These are phyloP conservation scores for Fistularia tabacaria DNA, from an alignment of 2,797 vertebrate genomes.

Conservation along the genomic window DNA sequence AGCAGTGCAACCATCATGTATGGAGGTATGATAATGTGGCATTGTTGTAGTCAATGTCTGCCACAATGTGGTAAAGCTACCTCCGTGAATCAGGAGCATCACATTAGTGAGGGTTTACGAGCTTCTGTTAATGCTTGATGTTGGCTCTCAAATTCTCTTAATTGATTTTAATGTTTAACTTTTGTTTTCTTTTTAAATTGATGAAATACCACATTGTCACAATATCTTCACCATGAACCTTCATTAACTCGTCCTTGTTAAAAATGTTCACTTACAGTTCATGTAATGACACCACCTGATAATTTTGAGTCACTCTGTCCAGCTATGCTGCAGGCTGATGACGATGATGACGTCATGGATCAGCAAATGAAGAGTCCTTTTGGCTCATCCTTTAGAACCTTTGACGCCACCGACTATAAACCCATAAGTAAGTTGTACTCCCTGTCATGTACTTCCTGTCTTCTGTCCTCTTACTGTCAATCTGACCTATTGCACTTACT, in stretches of 20 bases:
- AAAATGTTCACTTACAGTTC: constrained; percentile 2
- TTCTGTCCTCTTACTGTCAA: too few species aligned
- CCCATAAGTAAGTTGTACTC: constrained; percentile 84
- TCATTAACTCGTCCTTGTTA: background rate
- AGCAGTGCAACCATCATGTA: constrained; percentile 98
- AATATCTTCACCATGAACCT: too few species aligned
- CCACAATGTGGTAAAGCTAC: too few species aligned
- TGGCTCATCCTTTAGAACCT: constrained; percentile 96
- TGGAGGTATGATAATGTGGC: constrained; percentile 80
- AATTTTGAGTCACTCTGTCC: background rate
- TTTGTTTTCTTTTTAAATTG: too few species aligned
- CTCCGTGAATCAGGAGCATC: constrained; percentile 2
- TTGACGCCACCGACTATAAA: constrained; percentile 98
- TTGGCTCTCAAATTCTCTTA: too few species aligned
- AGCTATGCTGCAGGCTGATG: constrained; percentile 98
- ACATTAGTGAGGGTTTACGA: too few species aligned
- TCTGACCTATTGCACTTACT: too few species aligned
- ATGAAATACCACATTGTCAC: too few species aligned
- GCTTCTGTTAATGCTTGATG: too few species aligned
- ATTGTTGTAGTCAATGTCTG: constrained; percentile 3
- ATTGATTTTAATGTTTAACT: too few species aligned
- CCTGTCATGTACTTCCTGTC: background rate
- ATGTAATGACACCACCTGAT: too few species aligned
- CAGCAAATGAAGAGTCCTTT: constrained; percentile 99
- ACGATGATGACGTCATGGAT: constrained; percentile 96